These are phyloP conservation scores for Entomobrya proxima DNA, from an alignment of 2,888 invertebrate species.

Conservation along the genomic window DNA sequence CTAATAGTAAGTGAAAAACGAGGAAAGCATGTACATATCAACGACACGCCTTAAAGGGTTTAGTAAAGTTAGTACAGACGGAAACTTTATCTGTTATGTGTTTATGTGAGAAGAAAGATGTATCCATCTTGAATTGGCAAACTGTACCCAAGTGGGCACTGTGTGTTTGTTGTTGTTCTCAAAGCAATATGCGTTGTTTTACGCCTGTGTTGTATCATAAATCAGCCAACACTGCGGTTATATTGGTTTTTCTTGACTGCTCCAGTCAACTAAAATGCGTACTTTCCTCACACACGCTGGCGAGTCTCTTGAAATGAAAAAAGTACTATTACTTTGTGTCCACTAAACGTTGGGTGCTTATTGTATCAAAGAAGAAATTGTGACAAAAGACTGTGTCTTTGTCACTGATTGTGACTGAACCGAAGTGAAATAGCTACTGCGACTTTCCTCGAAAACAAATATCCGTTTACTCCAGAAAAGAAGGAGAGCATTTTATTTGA, in stretches of 20 bases:
- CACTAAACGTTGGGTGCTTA: neutral
- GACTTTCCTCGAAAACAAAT: constrained; percentile 29
- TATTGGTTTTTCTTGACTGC: constrained; percentile 62
- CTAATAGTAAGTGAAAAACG: neutral
- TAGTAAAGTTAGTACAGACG: neutral
- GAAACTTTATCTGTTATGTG: neutral
- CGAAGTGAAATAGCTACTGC: constrained; percentile 36
- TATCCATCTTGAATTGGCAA: constrained; percentile 62
- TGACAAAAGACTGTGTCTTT: constrained; percentile 33
- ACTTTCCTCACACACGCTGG: neutral
- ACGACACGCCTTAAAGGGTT: neutral
- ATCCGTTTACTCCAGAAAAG: neutral
- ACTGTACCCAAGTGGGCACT: constrained; percentile 52
- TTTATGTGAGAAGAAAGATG: neutral
- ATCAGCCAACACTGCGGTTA: constrained; percentile 54
- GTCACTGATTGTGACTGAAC: constrained; percentile 45
- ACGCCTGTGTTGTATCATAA: constrained; percentile 51
- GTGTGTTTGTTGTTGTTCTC: constrained; percentile 36
- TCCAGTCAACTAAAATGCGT: neutral
- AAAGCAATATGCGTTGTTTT: constrained; percentile 13
- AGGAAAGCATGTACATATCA: neutral
- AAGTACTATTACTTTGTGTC: constrained; percentile 19
- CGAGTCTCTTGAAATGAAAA: constrained; percentile 35
- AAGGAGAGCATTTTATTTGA: neutral
- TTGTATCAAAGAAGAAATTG: neutral